A percentile compares a stretch with the other conserved stretches of the same genome.
These are phyloP conservation scores for Eupithecia subfuscata DNA, from an alignment of 2,888 invertebrate genomes.

Conservation along the genomic window DNA sequence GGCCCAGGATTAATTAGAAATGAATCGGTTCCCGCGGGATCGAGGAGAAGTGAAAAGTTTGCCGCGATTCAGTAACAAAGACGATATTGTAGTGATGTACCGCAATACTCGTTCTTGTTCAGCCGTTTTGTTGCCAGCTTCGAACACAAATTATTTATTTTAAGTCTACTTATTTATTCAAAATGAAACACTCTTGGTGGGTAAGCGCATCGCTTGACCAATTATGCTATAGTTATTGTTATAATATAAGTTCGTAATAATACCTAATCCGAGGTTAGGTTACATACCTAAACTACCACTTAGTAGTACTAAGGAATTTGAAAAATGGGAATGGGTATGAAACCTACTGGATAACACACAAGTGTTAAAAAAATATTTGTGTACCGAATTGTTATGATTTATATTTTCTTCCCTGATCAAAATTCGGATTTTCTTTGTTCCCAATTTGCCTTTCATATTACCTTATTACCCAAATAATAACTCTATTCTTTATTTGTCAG, in stretches of 20 bases:
- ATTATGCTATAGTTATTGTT: not conserved
- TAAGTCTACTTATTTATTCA: not conserved
- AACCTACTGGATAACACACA: not conserved
- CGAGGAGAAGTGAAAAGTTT: constrained; percentile 46
- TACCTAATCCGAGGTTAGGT: not conserved
- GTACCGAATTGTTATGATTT: not conserved
- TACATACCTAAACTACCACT: not conserved
- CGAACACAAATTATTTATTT: not conserved
- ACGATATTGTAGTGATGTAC: constrained; percentile 60
- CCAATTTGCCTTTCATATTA: not conserved
- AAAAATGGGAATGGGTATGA: not conserved
- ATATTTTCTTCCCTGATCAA: not conserved
- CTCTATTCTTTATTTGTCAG: constrained; percentile 9
- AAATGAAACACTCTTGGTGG: not conserved
- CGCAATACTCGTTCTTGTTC: constrained; percentile 57
- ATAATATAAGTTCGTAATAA: not conserved
- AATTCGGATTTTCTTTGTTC: not conserved
- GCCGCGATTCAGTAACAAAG: constrained; percentile 50
- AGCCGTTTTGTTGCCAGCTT: constrained; percentile 40
- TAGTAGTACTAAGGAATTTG: too few species aligned
- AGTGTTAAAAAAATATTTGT: not conserved
- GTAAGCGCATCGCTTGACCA: not conserved
- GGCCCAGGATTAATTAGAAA: constrained; percentile 34
- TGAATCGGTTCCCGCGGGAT: constrained; percentile 35
- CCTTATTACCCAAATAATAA: not conserved